Evolutionary conservation across 2,797 vertebrate species (phyloP).

Genomic region (Acomys russatus): DNA sequence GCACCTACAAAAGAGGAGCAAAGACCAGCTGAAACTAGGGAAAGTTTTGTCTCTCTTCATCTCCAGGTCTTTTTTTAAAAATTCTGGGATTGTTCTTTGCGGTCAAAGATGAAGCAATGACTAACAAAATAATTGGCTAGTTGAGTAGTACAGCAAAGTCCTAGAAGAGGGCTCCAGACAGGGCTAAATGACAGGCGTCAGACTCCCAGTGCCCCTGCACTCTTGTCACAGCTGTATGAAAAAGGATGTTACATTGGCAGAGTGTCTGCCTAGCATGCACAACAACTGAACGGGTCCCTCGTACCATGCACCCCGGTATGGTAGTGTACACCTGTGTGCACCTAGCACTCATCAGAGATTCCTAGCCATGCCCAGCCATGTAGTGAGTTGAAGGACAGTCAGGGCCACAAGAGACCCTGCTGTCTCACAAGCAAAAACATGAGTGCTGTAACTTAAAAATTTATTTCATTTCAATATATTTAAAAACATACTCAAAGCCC

Average conservation of each 20-base stretch:
- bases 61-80: not conserved
- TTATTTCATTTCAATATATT: constrained; percentile 13
- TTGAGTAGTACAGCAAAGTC: not conserved
- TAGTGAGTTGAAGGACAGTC: not conserved
- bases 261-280: too few relatives aligned
- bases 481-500: not conserved
- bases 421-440: not conserved
- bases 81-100: not conserved
- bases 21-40: not conserved
- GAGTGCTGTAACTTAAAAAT: not conserved
- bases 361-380: not conserved
- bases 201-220: not conserved
- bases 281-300: not conserved
- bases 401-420: not conserved
- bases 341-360: not conserved
- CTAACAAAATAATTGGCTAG: not conserved
- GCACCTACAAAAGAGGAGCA: constrained; percentile 90
- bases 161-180: not conserved
- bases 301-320: not conserved
- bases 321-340: not conserved
- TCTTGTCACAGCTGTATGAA: not conserved
- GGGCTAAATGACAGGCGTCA: not conserved
- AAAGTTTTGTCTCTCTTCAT: not conserved
- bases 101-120: not conserved
- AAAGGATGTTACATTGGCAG: not conserved